Evolutionary conservation across 1,140 invertebrate genomes (phyloP), one percentile per base, ranked within the genome.

Genomic region (Mesaphorura yosii): DNA sequence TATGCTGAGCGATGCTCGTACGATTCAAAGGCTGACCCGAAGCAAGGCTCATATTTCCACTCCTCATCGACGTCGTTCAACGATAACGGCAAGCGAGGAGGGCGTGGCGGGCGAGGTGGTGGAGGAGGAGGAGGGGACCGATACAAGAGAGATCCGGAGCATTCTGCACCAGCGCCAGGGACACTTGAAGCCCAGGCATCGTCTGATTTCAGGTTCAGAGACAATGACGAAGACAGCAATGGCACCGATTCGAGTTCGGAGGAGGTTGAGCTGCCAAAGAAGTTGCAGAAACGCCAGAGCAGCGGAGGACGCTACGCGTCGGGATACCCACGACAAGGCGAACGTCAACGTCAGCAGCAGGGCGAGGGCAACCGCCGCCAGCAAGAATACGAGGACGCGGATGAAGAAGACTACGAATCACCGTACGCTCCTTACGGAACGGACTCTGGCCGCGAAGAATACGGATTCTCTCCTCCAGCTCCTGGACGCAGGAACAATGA

Each of bases 1-100:
- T 57, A 60, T 42, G 58, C 58, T 19, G 58, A 59, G 41, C 34
- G 50, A 28, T 62, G 60, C 40, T 59, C 57, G n/a, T 62, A 57
- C 28, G 60, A 62, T 39, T 62, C 60, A 3, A 59, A 62, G 25
- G 52, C 39, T 2, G 57, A 54, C 40, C 60, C 60, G 19, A 59
- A 59, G 4, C 29, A 40, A 12, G 51, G 53, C 19, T 34, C 31
- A 17, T 62, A 57, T 49, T 62, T 53, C 49, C 50, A 55, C 27
- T 62, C 60, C 3, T 26, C 38, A 7, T 62, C 60, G 34, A 54
- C 53, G 1, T 62, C 60, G 7, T 62, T 48, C 46, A 57, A 27
- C 41, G 60, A 62, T 42, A 57, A 62, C 15, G 60, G 60, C 41
- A 40, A 27, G 22, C 51, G 29, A 10, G 27, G 38, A 25, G 47